Conservation (phyloP, 2,888 invertebrate species). For the Trichopoda pennipes region DNA sequence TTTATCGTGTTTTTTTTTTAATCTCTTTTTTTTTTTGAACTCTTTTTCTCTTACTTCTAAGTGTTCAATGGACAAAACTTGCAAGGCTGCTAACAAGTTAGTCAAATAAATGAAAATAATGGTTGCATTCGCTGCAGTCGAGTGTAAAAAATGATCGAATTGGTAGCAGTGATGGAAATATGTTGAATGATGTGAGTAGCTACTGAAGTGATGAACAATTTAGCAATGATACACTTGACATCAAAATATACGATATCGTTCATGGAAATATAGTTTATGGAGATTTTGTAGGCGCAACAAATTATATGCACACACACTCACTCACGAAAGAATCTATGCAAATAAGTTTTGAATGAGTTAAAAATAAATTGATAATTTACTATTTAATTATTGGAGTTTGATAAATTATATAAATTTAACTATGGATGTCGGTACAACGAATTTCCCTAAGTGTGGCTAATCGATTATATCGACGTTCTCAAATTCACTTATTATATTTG, state of each 20-base stretch:
- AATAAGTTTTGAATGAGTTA: too few relatives aligned
- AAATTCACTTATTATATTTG: too few relatives aligned
- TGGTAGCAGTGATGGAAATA: conserved; percentile 33
- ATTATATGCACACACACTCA: too few relatives aligned
- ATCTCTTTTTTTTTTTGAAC: not conserved
- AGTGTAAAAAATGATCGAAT: conserved; percentile 31
- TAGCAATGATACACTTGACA: conserved; percentile 45
- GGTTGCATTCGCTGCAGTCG: conserved; percentile 3
- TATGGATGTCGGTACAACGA: too few relatives aligned
- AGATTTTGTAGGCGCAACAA: conserved; percentile 1
- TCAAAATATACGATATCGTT: too few relatives aligned
- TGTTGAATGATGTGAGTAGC: conserved; percentile 36
- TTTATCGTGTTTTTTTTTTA: conserved; percentile 10
- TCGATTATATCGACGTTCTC: too few relatives aligned
- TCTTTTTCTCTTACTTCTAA: not conserved
- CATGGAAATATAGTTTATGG: conserved; percentile 20
- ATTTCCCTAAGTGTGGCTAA: too few relatives aligned
- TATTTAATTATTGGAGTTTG: too few relatives aligned
- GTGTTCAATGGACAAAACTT: conserved; percentile 2
- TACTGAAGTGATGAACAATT: conserved; percentile 48
- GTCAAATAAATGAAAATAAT: conserved; percentile 4
- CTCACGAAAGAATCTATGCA: too few relatives aligned
- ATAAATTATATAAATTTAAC: too few relatives aligned
- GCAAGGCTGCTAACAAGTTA: conserved; percentile 34
- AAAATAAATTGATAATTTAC: too few relatives aligned